Evolutionary conservation across 2,113 vertebrate species (phyloP), one percentile per base, ranked within the genome.

Genomic region (Oryzias melastigma): DNA sequence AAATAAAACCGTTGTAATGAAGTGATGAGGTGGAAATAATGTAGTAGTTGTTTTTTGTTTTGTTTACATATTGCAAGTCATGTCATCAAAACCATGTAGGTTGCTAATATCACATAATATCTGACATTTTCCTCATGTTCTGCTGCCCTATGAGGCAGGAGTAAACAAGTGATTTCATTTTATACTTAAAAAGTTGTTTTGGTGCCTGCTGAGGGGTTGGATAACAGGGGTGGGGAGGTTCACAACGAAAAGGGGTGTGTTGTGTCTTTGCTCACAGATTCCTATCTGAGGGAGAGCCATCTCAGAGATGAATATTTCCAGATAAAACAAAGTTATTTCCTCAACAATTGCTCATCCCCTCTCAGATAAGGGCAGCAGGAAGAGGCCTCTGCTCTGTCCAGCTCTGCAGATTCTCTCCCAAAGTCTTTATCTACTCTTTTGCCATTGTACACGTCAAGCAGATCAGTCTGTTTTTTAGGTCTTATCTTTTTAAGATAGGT

Each of bases 301-400:
- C 64, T 52, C 51, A 27, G 16, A 80, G 80, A 87, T 87, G 52
- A 73, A 59, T 63, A 61, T 40, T 58, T 76, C 67, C 61, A 80
- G 69, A 85, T 80, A 81, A 56, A 71, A 60, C 75, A 41, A 41
- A 69, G 81, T 87, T 84, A 77, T 85, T 89, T 87, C 77, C 79
- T 69, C 56, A 1, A 25, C 14, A 7, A 51, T 74, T 60, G 74
- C 63, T 73, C 81, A 76, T 87, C 77, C 72, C 75, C 59, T 47
- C 20, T 49, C 35, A 83, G 82, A 91, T 86, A 84, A 88, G 81
- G 49, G 14, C n/a, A 7, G 53, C 29, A 80, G 79, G 73, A 87
- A 78, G 55, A 1, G 2, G 52, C 78, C 68, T 61, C 61, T 70
- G 54, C 35, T 35, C 35, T 35, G 35, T 68, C 55, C 62, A 52